Base-by-base conservation (phyloP, 2,113 vertebrate species). In the Neolamprologus brichardi region DNA sequence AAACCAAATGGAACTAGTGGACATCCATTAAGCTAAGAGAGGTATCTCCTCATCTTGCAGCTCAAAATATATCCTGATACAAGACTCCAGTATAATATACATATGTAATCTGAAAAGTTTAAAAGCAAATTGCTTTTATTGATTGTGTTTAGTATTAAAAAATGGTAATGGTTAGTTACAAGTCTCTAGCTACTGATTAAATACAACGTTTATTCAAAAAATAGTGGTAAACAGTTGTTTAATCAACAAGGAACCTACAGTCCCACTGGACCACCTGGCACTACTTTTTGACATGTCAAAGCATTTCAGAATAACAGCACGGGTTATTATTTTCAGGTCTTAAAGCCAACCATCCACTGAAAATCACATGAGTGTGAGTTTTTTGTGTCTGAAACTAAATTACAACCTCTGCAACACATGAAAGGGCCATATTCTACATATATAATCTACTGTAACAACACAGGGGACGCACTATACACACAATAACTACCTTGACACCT, bases 1-100 rank as follows among this genome's bases (percentile, higher is more conserved):
- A 85, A 79, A 79, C 53, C 88, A 83, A 85, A 90, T 87, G 84
- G 53, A 94, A 92, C 88, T 82, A 83, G 82, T 91, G 91, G 88
- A 85, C 89, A 60, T 93, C 90, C 88, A 93, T 94, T 93, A 93
- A 88, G 88, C 89, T 84, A 82, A 34, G 46, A 85, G 81, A 86
- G 83, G 89, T 86, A 89, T 90, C 82, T 92, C 75, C 84, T 87
- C 56, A 80, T 18, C 60, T 54, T 82, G 34, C 51, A 84, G 78
- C 89, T 83, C 86, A 79, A 79, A 25, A 64, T 83, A 85, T 46
- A 79, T 79, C 51, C 64, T 30, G 15, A 77, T 30, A 30, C 14
- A 49, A 44, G 46, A 44, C 52, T 4, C 6, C 7, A 30, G 25
- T 28, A 44, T 78, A 15, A 44, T 9, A 49, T 82, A 37, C 17